A percentile compares a stretch with the other conserved stretches of the same genome.
These are phyloP conservation scores for Petrocephalus sullivani DNA, from an alignment of 2,797 vertebrate species.

Conservation along the genomic window DNA sequence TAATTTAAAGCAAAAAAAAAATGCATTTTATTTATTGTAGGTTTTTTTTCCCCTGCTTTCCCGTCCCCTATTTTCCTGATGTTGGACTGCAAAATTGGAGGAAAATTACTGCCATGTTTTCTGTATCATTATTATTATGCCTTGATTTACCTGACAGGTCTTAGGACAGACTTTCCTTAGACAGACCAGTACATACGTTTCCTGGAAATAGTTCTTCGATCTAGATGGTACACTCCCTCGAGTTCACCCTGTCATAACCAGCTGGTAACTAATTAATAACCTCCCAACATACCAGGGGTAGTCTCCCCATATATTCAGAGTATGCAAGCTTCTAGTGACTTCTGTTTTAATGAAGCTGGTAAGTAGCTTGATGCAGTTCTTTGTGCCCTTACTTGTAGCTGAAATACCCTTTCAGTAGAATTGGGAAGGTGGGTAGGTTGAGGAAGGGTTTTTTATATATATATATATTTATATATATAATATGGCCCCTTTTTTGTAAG, in stretches of 20 bases:
- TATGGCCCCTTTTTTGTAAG: neutral
- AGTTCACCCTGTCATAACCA: neutral
- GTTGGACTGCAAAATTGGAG: conserved; percentile 91
- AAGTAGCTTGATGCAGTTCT: neutral
- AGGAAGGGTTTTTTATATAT: neutral
- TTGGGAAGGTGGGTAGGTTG: neutral
- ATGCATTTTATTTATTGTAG: conserved; percentile 95
- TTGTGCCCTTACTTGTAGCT: neutral
- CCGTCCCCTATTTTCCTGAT: conserved; percentile 53
- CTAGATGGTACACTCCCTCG: conserved; percentile 8
- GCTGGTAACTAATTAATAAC: neutral
- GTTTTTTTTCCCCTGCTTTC: conserved; percentile 50
- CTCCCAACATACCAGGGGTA: neutral
- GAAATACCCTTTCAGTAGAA: neutral
- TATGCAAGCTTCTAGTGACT: neutral
- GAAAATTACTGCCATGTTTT: conserved; percentile 58
- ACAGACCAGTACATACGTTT: conserved; percentile 43
- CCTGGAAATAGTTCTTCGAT: conserved; percentile 32
- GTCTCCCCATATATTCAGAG: neutral
- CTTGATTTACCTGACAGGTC: conserved; percentile 37
- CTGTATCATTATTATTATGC: conserved; percentile 33
- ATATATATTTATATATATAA: neutral
- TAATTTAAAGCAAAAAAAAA: conserved; percentile 93
- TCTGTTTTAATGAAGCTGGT: neutral
- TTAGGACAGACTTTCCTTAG: conserved; percentile 17